Conservation (phyloP, 2,113 vertebrate species). For the Willisornis vidua region DNA sequence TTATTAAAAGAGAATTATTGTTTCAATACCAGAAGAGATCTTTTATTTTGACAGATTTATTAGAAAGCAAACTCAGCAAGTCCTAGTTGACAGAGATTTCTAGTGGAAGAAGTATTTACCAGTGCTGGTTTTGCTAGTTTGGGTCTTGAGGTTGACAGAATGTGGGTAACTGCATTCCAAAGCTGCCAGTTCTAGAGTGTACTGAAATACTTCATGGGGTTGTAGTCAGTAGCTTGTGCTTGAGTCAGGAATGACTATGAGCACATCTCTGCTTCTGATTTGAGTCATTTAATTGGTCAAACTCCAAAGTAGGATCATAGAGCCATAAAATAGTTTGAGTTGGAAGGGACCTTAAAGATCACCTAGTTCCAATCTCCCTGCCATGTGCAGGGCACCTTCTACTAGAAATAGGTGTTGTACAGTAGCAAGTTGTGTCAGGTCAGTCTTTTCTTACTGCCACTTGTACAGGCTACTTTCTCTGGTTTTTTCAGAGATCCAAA, state of each 20-base stretch:
- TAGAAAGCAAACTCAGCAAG: background rate
- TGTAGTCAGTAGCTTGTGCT: background rate
- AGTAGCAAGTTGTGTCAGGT: background rate
- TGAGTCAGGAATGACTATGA: background rate
- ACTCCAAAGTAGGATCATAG: background rate
- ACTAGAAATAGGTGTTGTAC: background rate
- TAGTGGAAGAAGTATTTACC: background rate
- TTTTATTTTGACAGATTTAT: background rate
- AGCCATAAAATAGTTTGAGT: background rate
- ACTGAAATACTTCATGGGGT: background rate
- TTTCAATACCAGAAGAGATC: background rate
- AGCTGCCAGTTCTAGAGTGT: background rate
- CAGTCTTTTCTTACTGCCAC: background rate
- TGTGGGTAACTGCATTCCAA: background rate
- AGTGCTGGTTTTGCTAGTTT: background rate
- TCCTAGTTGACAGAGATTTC: background rate
- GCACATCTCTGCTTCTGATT: background rate
- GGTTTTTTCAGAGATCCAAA: background rate
- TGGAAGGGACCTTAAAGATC: background rate
- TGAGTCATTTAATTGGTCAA: background rate
- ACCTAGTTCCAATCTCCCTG: accelerated
- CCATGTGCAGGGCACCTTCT: background rate
- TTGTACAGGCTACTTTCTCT: background rate
- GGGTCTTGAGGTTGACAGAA: background rate
- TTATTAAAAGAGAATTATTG: background rate